Conservation (phyloP, 2,797 vertebrate genomes). For the Eospalax fontanierii region DNA sequence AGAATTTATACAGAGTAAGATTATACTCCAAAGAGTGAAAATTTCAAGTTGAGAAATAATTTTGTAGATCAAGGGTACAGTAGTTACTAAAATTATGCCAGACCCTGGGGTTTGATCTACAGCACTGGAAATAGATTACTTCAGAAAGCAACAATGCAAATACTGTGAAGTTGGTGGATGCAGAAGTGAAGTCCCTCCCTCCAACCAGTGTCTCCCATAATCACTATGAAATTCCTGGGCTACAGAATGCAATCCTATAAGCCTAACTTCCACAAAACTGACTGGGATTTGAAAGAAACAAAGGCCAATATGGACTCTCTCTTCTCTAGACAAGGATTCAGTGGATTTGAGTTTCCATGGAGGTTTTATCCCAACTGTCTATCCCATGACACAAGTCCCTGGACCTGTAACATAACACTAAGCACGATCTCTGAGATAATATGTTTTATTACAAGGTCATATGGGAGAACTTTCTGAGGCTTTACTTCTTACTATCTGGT, state of each 20-base stretch:
- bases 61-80: not conserved
- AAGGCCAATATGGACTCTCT: not conserved
- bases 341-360: not conserved
- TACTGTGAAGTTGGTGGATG: not conserved
- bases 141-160: slow-evolving; percentile 4
- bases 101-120: not conserved
- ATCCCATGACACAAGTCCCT: not conserved
- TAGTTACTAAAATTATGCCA: not conserved
- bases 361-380: not conserved
- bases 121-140: not conserved
- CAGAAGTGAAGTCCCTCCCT: not conserved
- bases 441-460: slow-evolving; percentile 28
- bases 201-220: not conserved
- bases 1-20: not conserved
- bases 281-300: not conserved
- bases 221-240: not conserved
- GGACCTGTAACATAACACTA: not conserved
- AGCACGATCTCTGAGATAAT: slow-evolving; percentile 8
- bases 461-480: not conserved
- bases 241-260: not conserved
- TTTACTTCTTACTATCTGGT: slow-evolving; percentile 11
- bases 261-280: not conserved
- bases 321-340: not conserved
- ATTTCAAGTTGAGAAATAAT: not conserved
- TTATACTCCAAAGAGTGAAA: not conserved